These are phyloP conservation scores for Lysiphlebus fabarum DNA, from an alignment of 1,140 invertebrate genomes.

Conservation along the genomic window DNA sequence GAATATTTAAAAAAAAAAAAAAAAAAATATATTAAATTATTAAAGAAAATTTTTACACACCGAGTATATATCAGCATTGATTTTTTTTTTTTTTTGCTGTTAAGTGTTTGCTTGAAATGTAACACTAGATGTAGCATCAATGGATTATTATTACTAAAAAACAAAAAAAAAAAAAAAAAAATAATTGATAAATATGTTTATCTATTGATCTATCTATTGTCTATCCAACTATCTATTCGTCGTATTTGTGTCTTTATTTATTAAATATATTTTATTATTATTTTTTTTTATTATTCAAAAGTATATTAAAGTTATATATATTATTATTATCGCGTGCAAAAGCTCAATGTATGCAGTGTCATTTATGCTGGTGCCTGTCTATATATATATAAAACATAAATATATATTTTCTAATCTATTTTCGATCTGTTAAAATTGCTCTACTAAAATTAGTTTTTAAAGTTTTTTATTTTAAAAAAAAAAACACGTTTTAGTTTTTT, in stretches of 20 bases:
- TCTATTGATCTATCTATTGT: background rate
- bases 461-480: background rate
- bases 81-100: constrained; percentile 22
- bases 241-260: constrained; percentile 24
- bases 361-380: constrained; percentile 44
- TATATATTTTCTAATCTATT: constrained; percentile 24
- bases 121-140: constrained; percentile 22
- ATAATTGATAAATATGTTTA: constrained; percentile 7
- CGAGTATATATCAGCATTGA: background rate
- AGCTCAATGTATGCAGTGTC: constrained; percentile 50
- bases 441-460: constrained; percentile 6
- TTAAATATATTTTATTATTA: constrained; percentile 30
- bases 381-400: constrained; percentile 20
- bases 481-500: background rate
- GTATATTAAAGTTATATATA: background rate
- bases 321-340: constrained; percentile 30
- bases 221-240: too few relatives aligned
- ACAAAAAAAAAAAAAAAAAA: constrained; percentile 6
- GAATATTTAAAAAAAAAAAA: too few relatives aligned
- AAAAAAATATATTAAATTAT: too few relatives aligned
- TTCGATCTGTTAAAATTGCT: constrained; percentile 22
- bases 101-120: constrained; percentile 29
- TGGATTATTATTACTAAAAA: constrained; percentile 1
- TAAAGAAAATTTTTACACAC: too few relatives aligned
- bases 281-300: constrained; percentile 14